Conservation (phyloP, 2,888 invertebrate species). For the Chrysina gloriosa region DNA sequence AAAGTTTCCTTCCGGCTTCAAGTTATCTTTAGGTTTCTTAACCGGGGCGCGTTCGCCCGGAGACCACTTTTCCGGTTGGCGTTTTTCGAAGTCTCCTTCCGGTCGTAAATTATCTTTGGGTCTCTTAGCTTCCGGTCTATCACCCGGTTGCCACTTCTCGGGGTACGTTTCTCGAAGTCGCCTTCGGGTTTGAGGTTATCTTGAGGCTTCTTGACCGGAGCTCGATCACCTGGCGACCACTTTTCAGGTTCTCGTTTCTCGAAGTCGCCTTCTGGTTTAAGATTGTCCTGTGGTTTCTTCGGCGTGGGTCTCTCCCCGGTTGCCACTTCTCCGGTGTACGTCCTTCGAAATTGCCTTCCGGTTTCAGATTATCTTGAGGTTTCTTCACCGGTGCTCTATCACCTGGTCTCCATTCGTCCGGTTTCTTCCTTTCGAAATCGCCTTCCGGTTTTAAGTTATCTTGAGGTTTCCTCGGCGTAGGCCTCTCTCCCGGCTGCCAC, state of each 20-base stretch:
- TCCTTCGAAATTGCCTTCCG: constrained; percentile 62
- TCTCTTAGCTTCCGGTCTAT: constrained; percentile 62
- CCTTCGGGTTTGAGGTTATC: constrained; percentile 63
- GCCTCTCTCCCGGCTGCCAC: constrained; percentile 66
- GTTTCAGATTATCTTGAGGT: constrained; percentile 72
- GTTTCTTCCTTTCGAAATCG: constrained; percentile 66
- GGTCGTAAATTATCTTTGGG: constrained; percentile 70
- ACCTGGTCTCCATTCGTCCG: constrained; percentile 66
- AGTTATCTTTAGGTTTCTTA: constrained; percentile 66
- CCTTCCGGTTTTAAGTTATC: constrained; percentile 68
- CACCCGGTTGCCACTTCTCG: constrained; percentile 63
- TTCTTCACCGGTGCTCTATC: constrained; percentile 68
- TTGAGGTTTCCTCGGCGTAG: constrained; percentile 66
- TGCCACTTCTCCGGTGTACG: constrained; percentile 53
- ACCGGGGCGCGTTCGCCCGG: constrained; percentile 63
- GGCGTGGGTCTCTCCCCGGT: constrained; percentile 63
- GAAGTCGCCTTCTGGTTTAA: constrained; percentile 71
- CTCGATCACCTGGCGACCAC: constrained; percentile 63
- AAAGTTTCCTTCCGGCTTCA: constrained; percentile 66
- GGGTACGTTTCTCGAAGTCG: constrained; percentile 57
- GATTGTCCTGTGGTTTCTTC: constrained; percentile 62
- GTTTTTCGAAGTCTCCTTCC: constrained; percentile 68
- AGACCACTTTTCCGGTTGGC: constrained; percentile 59
- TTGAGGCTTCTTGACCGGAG: constrained; percentile 64
- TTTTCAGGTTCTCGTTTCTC: constrained; percentile 63